Evolutionary conservation across 30 jellyfish, hydroid and myxozoan species (phyloP).

Genomic region (Hydractinia echinata): DNA sequence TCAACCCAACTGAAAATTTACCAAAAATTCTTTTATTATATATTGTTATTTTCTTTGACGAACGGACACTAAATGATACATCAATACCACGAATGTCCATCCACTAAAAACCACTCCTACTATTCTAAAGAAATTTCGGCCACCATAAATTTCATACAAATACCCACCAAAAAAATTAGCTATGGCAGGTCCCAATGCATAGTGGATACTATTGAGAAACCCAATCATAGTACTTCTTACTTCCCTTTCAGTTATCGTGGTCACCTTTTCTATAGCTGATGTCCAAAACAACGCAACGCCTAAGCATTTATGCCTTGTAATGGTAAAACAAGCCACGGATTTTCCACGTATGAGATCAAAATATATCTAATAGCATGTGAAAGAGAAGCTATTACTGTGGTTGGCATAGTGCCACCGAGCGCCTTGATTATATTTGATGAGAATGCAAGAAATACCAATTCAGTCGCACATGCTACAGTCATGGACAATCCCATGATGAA

Average conservation of each 20-base stretch:
- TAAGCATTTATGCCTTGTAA: constrained; percentile 60
- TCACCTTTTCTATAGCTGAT: constrained; percentile 53
- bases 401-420: constrained; percentile 44
- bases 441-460: constrained; percentile 58
- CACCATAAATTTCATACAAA: constrained; percentile 57
- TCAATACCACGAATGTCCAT: no score
- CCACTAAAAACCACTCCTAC: no score
- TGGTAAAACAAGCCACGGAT: constrained; percentile 62
- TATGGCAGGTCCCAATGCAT: constrained; percentile 48
- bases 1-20: no score
- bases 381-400: constrained; percentile 31
- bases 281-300: constrained; percentile 75
- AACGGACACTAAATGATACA: no score
- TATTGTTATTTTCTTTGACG: no score
- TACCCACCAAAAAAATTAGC: constrained; percentile 53
- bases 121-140: constrained; percentile 31
- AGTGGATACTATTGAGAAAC: constrained; percentile 48
- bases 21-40: no score
- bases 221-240: constrained; percentile 53
- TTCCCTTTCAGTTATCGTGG: constrained; percentile 39
- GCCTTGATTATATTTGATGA: constrained; percentile 30
- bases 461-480: constrained; percentile 59
- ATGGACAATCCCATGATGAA: constrained; percentile 60
- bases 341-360: constrained; percentile 40
- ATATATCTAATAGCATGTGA: constrained; percentile 44